Base-by-base conservation (phyloP, 1,140 invertebrate genomes). In the Battus philenor region DNA sequence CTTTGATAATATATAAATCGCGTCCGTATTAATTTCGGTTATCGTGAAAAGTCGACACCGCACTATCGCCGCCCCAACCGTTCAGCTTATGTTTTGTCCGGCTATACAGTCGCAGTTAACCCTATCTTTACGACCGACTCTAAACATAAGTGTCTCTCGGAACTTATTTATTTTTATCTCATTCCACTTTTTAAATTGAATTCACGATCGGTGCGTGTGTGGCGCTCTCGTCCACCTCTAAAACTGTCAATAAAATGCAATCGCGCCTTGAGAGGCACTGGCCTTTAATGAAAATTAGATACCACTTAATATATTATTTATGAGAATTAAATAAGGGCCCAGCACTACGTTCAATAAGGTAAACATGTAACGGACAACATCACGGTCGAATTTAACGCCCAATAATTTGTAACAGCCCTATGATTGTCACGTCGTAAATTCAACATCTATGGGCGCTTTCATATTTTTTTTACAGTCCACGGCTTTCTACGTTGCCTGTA, bases 141-240 rank as follows among this genome's bases (percentile, higher is more conserved):
- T 79, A 83, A 80, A 83, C 79, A 80, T 82, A 82, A 82, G 78
- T 80, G 79, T 83, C 76, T 82, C 65, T 67, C 68, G 46, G 50
- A 68, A 73, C 76, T 80, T 83, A 80, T 83, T 83, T 83, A 80
- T 83, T 83, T 77, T 80, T 76, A 77, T 80, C 73, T 79, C 76
- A 80, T 80, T 79, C 68, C 68, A 72, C 64, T 77, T 80, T 79
- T 83, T 79, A 83, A 83, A 83, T 83, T 83, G 79, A 83, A 83
- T 79, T 68, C 68, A 54, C 47, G 63, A 55, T 72, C 66, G 48
- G 58, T 57, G n/a, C n/a, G n/a, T n/a, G n/a, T n/a, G n/a, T n/a
- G n/a, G n/a, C n/a, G n/a, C n/a, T n/a, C n/a, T n/a, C n/a, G n/a
- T n/a, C 61, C 59, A 60, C 54, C 59, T 71, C 68, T 78, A 74